phyloP scores from a whole-genome alignment of 2,888 invertebrate genomes.

The Geophilus truncorum region DNA sequence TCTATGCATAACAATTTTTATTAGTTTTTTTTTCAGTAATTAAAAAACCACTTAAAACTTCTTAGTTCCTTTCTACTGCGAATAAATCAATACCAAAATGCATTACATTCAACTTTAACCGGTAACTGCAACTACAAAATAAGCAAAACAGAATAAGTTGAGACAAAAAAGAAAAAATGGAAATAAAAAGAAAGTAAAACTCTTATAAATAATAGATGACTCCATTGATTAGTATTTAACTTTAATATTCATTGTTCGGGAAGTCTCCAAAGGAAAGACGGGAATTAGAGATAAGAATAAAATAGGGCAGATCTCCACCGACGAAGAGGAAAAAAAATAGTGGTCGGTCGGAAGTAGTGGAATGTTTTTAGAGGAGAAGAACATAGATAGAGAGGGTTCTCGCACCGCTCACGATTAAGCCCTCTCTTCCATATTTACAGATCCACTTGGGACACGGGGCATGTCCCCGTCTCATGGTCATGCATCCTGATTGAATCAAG shows the following conservation, averaged over 20 bases:
- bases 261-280: neutral
- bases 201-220: neutral
- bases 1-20: too few species aligned
- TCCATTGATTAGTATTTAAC: neutral
- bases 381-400: neutral
- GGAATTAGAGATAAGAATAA: neutral
- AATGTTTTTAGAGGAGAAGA: neutral
- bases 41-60: too few species aligned
- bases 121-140: too few species aligned
- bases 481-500: neutral
- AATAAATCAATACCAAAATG: too few species aligned
- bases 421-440: neutral
- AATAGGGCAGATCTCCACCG: neutral
- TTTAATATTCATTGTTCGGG: neutral
- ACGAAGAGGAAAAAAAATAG: neutral
- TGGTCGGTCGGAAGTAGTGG: neutral
- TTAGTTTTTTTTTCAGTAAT: too few species aligned
- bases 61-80: too few species aligned
- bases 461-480: neutral
- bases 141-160: neutral
- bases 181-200: neutral
- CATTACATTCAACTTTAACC: too few species aligned
- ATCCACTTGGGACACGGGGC: neutral
- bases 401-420: neutral
- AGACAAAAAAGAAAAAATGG: neutral